phyloP scores from a whole-genome alignment of 1,140 invertebrate species.

The Pogonus chalceus region DNA sequence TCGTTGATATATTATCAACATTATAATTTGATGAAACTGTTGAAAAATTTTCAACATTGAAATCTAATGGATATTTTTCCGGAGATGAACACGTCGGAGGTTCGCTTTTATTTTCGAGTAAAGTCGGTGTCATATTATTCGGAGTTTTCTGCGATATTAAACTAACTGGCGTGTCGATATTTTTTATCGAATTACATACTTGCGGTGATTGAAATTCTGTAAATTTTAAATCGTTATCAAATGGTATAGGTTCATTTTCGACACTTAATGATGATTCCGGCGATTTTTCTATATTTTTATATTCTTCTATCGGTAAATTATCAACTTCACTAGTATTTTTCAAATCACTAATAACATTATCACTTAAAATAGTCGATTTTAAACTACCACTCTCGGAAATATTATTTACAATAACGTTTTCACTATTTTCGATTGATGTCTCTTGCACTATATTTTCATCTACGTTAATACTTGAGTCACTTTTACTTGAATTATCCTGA shows the following conservation, averaged over 20 bases:
- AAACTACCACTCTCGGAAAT: neutral
- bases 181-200: no score
- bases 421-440: neutral
- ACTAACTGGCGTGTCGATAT: no score
- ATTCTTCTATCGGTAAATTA: neutral
- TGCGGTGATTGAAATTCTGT: no score
- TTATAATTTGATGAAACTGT: no score
- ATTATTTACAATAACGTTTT: neutral
- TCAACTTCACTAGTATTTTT: neutral
- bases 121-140: no score
- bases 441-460: neutral
- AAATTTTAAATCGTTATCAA: neutral
- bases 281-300: neutral
- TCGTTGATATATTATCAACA: no score
- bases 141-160: no score
- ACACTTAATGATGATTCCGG: no score
- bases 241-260: neutral
- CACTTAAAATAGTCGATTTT: neutral
- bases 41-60: no score
- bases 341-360: neutral
- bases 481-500: neutral
- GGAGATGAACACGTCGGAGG: no score
- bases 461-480: neutral
- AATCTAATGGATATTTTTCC: no score
- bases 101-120: no score